Evolutionary conservation across 2,888 invertebrate genomes (phyloP).

Genomic region (Campaea margaritaria): DNA sequence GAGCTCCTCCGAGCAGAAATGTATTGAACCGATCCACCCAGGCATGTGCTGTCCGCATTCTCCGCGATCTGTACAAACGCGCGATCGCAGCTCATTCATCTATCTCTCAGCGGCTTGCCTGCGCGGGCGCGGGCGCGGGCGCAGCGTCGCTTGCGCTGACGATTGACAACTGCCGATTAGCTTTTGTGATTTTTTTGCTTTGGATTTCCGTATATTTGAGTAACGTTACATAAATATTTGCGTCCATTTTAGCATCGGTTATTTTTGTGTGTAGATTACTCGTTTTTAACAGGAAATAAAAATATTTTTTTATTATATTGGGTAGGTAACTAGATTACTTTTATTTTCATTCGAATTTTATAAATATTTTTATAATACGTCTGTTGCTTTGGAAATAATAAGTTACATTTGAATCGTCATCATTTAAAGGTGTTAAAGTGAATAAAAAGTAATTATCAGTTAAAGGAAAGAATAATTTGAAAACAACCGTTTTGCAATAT

Average conservation of each 20-base stretch:
- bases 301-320: neutral
- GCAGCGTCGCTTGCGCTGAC: conserved; percentile 46
- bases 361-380: too few relatives aligned
- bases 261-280: neutral
- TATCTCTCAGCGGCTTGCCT: conserved; percentile 59
- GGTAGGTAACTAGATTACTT: too few relatives aligned
- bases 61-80: conserved; percentile 32
- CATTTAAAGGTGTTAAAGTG: too few relatives aligned
- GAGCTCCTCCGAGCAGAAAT: conserved; percentile 2
- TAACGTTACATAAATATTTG: conserved; percentile 27
- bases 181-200: conserved; percentile 49
- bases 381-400: too few relatives aligned
- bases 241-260: conserved; percentile 20
- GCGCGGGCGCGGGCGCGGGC: conserved; percentile 50
- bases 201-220: conserved; percentile 40
- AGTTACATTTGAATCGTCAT: too few relatives aligned
- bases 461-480: too few relatives aligned
- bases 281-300: neutral
- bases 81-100: conserved; percentile 66
- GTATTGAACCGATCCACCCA: conserved; percentile 25
- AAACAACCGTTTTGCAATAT: too few relatives aligned
- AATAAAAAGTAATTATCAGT: too few relatives aligned
- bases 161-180: conserved; percentile 55
- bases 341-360: too few relatives aligned
- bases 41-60: conserved; percentile 47